Evolutionary conservation across 2,113 vertebrate genomes (phyloP).

Genomic region (Lasiurus cinereus): DNA sequence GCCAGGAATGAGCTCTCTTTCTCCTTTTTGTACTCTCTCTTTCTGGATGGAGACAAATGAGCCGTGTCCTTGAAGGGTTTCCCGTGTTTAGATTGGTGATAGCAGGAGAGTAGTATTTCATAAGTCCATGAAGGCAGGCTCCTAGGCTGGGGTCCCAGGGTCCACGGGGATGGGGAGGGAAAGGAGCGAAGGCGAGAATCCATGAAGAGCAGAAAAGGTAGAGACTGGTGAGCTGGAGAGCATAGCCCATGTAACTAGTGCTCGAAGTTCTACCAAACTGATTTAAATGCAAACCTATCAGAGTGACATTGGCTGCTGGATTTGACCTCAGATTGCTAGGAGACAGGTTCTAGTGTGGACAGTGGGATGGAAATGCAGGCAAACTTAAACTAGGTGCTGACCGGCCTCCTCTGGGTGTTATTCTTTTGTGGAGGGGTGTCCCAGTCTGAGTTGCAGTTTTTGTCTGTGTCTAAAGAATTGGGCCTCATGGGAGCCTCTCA

Average conservation of each 20-base stretch:
- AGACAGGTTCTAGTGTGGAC: neutral
- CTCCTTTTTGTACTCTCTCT: neutral
- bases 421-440: neutral
- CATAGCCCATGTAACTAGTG: neutral
- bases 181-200: neutral
- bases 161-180: neutral
- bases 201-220: neutral
- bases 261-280: neutral
- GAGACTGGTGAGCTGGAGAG: neutral
- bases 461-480: neutral
- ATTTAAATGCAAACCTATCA: neutral
- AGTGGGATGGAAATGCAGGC: neutral
- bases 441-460: neutral
- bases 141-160: neutral
- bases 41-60: neutral
- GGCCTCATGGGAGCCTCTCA: neutral
- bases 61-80: neutral
- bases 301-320: neutral
- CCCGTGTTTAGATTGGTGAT: neutral
- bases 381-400: neutral
- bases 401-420: neutral
- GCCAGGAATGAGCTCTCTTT: neutral
- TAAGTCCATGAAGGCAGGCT: neutral
- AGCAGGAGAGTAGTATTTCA: neutral
- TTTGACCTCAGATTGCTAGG: neutral